These are phyloP conservation scores for Ceratitis capitata DNA, from an alignment of 1,140 invertebrate species.

Conservation along the genomic window DNA sequence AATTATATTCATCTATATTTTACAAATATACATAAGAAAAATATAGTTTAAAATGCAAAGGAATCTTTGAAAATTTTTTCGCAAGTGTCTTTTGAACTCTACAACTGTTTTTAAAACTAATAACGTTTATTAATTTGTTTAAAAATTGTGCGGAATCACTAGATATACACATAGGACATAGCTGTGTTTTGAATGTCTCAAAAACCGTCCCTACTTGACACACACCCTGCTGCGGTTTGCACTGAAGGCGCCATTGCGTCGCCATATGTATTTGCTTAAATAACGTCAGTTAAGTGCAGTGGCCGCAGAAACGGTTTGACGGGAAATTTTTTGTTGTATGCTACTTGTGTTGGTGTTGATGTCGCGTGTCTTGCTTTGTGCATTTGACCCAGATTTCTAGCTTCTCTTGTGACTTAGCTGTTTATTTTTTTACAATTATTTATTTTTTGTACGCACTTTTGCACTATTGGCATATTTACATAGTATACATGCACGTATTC, in stretches of 20 bases:
- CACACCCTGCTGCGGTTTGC: not conserved
- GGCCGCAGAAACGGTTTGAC: not conserved
- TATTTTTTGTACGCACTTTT: not conserved
- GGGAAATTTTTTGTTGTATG: not conserved
- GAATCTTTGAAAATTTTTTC: not conserved
- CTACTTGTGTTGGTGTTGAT: not conserved
- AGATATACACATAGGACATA: not conserved
- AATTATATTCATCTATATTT: no score
- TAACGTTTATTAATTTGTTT: no score
- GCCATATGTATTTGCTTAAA: not conserved
- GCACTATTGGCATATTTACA: not conserved
- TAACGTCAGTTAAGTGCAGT: not conserved
- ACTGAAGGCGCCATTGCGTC: not conserved
- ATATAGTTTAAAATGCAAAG: no score
- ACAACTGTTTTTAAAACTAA: no score
- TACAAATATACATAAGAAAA: no score
- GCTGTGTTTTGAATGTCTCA: not conserved
- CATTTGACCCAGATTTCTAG: constrained; percentile 16
- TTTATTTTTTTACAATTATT: not conserved
- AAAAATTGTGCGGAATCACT: no score
- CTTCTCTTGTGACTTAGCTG: constrained; percentile 8
- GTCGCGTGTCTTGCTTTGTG: constrained; percentile 26
- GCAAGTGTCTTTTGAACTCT: no score
- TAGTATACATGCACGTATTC: not conserved
- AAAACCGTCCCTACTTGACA: not conserved